Base-by-base conservation (phyloP, 2,797 vertebrate species). In the Fratercula arctica region DNA sequence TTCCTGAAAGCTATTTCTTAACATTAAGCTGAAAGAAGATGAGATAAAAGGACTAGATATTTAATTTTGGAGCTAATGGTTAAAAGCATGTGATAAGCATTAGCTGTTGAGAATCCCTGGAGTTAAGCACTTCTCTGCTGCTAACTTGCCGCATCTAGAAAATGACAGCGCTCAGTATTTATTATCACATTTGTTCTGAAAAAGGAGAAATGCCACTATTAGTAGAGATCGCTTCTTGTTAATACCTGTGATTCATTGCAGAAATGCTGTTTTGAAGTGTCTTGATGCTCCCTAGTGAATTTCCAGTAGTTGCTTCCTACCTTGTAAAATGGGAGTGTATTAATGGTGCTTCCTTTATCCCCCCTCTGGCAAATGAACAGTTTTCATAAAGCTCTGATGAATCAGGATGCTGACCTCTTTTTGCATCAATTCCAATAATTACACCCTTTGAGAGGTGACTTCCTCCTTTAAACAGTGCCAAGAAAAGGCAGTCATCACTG, bases 341-440 rank as follows among this genome's bases (percentile, higher is more conserved):
- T 93, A 75, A 84, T 63, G 80, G 72, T 0, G 2, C 84, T 96
- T 96, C 82, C 80, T 87, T 89, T 93, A 86, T 92, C 31, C 73
- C 54, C 67, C 69, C 63, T 92, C 75, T 66, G 89, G 94, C 90
- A 93, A 90, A 78, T 48, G 79, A 83, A 46, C 51, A 46, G 64
- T 97, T 95, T 77, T 83, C 81, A 57, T 94, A 91, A 91, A 96
- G 87, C 83, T 88, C 67, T 91, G 45, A 73, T 7, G 41, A 82
- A 95, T 93, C 70, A 83, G 57, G 74, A 89, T 77, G 41, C 75
- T 97, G 95, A 94, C 95, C 96, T 89, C 75, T 81, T 96, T 92
- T 82, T 96, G 51, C 85, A 94, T 87, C 57, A 81, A 11, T 94
- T 93, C 91, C 72, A 90, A 80, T 88, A 92, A 90, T 88, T 95